Evolutionary conservation across 2,797 vertebrate species (phyloP).

Genomic region (Australoheros facetus): DNA sequence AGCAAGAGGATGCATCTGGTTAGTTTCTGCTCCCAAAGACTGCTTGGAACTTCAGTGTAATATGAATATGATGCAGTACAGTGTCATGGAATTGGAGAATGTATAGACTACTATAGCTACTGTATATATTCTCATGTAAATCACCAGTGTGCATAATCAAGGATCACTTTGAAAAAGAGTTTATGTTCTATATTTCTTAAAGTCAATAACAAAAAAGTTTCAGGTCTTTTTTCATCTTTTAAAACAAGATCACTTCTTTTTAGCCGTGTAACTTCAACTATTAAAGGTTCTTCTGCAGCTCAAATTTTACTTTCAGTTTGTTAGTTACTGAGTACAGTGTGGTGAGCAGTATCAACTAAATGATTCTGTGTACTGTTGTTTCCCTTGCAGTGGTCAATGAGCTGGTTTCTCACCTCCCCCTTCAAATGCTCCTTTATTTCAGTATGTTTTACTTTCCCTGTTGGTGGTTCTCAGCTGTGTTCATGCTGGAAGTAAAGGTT

Average conservation of each 20-base stretch:
- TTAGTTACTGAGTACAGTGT: too few species aligned
- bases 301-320: not conserved
- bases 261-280: not conserved
- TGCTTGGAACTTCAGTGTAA: not conserved
- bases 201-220: not conserved
- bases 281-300: not conserved
- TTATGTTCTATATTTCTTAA: not conserved
- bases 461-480: conserved; percentile 85
- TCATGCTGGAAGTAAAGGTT: conserved; percentile 89
- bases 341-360: not conserved
- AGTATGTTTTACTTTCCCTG: conserved; percentile 85
- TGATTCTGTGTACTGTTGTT: not conserved
- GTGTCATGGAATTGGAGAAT: not conserved
- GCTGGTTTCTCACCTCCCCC: conserved; percentile 83
- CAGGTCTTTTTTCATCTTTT: not conserved
- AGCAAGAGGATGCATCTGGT: conserved; percentile 68
- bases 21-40: conserved; percentile 13
- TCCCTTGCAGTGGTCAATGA: conserved; percentile 68
- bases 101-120: not conserved
- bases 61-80: not conserved
- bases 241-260: not conserved
- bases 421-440: conserved; percentile 92
- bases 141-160: not conserved
- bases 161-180: not conserved
- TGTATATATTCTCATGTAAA: not conserved